Conservation (phyloP, 2,113 vertebrate genomes). For the Neolamprologus brichardi region DNA sequence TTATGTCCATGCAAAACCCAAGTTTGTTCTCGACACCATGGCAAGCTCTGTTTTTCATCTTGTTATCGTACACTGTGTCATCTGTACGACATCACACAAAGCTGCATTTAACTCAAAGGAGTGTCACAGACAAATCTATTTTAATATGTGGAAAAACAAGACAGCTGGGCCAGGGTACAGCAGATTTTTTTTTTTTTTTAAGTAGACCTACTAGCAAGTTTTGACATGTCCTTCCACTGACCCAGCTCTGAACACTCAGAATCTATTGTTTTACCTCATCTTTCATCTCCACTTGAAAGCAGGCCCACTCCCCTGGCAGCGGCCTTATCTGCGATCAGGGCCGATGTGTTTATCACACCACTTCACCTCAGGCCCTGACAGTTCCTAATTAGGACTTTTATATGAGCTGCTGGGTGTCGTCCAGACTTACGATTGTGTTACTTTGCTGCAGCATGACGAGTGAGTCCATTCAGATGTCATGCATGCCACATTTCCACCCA, state of each 20-base stretch:
- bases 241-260: neutral
- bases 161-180: neutral
- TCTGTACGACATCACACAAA: neutral
- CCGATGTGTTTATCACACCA: neutral
- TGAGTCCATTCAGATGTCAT: slow-evolving; percentile 4
- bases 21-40: neutral
- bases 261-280: slow-evolving; percentile 31
- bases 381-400: slow-evolving; percentile 1
- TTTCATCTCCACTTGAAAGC: neutral
- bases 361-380: neutral
- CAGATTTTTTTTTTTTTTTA: neutral
- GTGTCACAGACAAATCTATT: neutral
- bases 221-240: neutral
- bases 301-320: neutral
- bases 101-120: neutral
- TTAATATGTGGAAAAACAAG: neutral
- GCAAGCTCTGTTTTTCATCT: neutral
- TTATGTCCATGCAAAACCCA: neutral
- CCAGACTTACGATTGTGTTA: slow-evolving; percentile 9
- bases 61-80: neutral
- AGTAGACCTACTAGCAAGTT: neutral
- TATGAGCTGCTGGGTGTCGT: neutral
- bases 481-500: neutral
- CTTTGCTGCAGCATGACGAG: neutral
- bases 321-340: slow-evolving; percentile 23